Evolutionary conservation across 2,888 invertebrate genomes (phyloP).

Genomic region (Eupelmus urozonus): DNA sequence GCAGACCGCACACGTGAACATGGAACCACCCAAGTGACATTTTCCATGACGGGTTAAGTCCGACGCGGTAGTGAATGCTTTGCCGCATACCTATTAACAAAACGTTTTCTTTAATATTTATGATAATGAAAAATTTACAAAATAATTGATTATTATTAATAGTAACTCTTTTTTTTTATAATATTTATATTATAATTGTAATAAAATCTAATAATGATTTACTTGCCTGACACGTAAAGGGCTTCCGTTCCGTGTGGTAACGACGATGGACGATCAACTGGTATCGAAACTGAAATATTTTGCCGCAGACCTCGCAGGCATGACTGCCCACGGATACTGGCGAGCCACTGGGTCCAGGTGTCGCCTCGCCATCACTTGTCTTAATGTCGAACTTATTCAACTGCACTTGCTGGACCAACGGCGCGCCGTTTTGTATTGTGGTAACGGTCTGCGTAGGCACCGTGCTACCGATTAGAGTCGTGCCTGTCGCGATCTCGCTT

Average conservation of each 20-base stretch:
- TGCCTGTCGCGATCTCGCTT: constrained; percentile 79
- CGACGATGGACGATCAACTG: constrained; percentile 92
- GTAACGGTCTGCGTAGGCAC: constrained; percentile 76
- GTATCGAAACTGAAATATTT: constrained; percentile 92
- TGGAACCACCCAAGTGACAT: constrained; percentile 88
- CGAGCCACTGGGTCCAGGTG: constrained; percentile 79
- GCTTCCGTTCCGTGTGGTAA: constrained; percentile 91
- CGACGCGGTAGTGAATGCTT: constrained; percentile 88
- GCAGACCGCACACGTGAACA: constrained; percentile 86
- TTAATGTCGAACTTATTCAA: constrained; percentile 76
- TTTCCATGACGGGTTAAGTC: constrained; percentile 90
- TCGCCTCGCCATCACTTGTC: constrained; percentile 74
- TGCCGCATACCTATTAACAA: constrained; percentile 85
- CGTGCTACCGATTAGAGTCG: constrained; percentile 74
- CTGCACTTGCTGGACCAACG: constrained; percentile 75
- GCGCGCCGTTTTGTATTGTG: constrained; percentile 75
- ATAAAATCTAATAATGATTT: not conserved
- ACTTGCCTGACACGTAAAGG: constrained; percentile 83
- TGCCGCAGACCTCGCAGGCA: constrained; percentile 90
- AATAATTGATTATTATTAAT: no score
- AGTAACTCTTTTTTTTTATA: not conserved
- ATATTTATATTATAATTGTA: not conserved
- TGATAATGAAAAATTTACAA: constrained; percentile 2
- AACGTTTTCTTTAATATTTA: not conserved
- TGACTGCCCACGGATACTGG: constrained; percentile 83